Conservation (phyloP, 2,888 invertebrate genomes). For the Hirtodrosophila alboralis region DNA sequence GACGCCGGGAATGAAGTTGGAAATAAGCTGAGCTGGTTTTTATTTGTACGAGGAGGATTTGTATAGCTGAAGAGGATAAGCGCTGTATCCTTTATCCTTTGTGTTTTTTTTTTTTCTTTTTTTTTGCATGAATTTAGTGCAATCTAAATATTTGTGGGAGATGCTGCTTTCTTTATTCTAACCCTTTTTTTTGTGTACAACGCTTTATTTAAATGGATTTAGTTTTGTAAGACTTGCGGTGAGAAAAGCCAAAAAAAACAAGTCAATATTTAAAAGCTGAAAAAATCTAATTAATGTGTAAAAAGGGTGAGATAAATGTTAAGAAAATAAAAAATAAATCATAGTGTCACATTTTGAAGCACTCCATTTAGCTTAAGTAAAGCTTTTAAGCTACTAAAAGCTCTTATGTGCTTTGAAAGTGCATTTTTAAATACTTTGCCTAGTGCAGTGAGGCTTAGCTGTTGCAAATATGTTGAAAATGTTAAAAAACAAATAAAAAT, state of each 20-base stretch:
- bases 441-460: too few species aligned
- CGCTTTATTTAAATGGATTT: conserved; percentile 60
- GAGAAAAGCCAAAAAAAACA: conserved; percentile 34
- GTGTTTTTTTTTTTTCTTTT: conserved; percentile 77
- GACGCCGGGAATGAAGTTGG: neutral
- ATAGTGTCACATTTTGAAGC: too few species aligned
- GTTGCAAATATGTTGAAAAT: too few species aligned
- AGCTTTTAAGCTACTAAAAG: too few species aligned
- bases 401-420: too few species aligned
- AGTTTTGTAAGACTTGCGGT: conserved; percentile 42
- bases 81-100: conserved; percentile 79
- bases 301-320: too few species aligned
- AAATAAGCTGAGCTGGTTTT: conserved; percentile 37
- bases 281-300: too few species aligned
- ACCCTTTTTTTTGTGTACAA: conserved; percentile 32
- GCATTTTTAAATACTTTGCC: too few species aligned
- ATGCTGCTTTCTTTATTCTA: conserved; percentile 5
- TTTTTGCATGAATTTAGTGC: conserved; percentile 79
- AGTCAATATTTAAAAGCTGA: conserved; percentile 43
- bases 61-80: conserved; percentile 75
- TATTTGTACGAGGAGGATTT: conserved; percentile 77
- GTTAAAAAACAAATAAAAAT: too few species aligned
- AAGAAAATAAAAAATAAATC: too few species aligned
- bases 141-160: conserved; percentile 77
- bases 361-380: too few species aligned